Base-by-base conservation (phyloP, 2,888 invertebrate species). In the Drosophila formosana region DNA sequence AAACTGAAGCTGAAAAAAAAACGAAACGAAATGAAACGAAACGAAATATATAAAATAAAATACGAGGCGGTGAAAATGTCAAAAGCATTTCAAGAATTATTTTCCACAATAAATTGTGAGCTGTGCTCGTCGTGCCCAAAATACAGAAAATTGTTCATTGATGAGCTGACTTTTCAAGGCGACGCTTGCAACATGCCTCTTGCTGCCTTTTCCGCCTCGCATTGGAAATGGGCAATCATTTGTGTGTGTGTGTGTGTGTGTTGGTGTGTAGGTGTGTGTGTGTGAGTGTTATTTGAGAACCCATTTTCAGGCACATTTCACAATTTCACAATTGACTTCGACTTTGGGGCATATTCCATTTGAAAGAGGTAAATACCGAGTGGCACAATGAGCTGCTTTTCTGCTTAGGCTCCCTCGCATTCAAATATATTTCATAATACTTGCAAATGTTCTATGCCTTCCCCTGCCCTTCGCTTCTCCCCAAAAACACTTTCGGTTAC, bases 11-110 rank as follows among this genome's bases (percentile, higher is more conserved):
- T 11, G 3, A 43, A n/a, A 18, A 56, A 41, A 34, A 49, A 25
- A n/a, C 18, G 1, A 18, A 18, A 18, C 18, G 18, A 18, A 18
- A 18, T 2, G 18, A 18, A 18, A 18, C 18, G 18, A 18, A 18
- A 18, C 18, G 18, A 18, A 18, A 18, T 18, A 18, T 18, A 39
- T 13, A 41, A n/a, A 25, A 45, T 26, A 39, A 34, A 46, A 56
- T 18, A 28, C 26, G 26, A 70, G 72, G 51, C 32, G 58, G 28
- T 41, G 57, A 70, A 70, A 73, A 66, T 64, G 73, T 71, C 43
- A 60, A 66, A 76, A 66, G 56, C 66, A 55, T 66, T 76, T 69
- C 28, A 58, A 69, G 63, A 75, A 69, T 62, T 75, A 78, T 75
- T 64, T 65, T 60, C 55, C 58, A 58, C 68, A 76, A 76, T 62